Evolutionary conservation across 2,888 invertebrate genomes (phyloP).

Genomic region (Xylota segnis): DNA sequence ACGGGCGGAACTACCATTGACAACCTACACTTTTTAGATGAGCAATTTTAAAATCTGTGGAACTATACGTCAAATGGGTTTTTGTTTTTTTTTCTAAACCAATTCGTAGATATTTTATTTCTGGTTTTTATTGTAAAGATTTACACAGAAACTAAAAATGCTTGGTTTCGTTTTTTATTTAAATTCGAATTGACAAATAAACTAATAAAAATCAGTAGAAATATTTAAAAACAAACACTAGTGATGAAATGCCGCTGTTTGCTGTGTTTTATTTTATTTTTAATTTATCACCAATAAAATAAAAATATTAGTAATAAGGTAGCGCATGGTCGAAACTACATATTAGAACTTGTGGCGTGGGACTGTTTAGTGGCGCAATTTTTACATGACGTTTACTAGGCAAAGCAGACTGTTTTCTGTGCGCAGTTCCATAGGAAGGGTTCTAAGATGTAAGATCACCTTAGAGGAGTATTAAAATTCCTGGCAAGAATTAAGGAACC

Average conservation of each 20-base stretch:
- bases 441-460: too few relatives aligned
- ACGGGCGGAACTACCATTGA: not conserved
- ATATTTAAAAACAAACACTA: not conserved
- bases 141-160: not conserved
- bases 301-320: slow-evolving; percentile 1
- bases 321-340: not conserved
- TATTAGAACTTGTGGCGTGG: not conserved
- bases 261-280: not conserved
- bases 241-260: not conserved
- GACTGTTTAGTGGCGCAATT: not conserved
- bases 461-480: too few relatives aligned
- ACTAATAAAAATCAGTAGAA: not conserved
- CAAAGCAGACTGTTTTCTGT: not conserved
- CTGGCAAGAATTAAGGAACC: too few relatives aligned
- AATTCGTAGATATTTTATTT: not conserved
- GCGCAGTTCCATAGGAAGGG: too few relatives aligned
- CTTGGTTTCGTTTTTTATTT: not conserved
- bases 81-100: not conserved
- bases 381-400: not conserved
- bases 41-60: not conserved
- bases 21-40: slow-evolving; percentile 2
- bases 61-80: slow-evolving; percentile 1
- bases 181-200: slow-evolving; percentile 6
- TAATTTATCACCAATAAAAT: not conserved
- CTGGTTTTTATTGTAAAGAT: not conserved